Percentiles rank a stretch among this genome's conserved stretches.
These are phyloP conservation scores for Onchidella celtica DNA, from an alignment of 2,888 invertebrate genomes.

Conservation along the genomic window DNA sequence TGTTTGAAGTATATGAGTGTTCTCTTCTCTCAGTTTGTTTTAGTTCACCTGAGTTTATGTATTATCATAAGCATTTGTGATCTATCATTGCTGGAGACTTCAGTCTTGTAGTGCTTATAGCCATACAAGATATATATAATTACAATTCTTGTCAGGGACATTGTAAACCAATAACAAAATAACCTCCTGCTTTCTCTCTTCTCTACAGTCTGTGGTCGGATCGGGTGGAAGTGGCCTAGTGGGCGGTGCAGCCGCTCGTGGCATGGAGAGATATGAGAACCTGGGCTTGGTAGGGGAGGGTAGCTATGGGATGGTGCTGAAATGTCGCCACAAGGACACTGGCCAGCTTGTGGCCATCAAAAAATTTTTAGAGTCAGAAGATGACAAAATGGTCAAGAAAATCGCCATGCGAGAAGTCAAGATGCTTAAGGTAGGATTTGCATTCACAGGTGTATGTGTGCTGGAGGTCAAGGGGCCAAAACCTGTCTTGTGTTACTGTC, in stretches of 20 bases:
- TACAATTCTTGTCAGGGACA: too few species aligned
- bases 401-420: slow-evolving; percentile 96
- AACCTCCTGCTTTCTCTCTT: too few species aligned
- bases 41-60: too few species aligned
- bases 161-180: too few species aligned
- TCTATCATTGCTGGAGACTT: too few species aligned
- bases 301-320: slow-evolving; percentile 97
- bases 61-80: too few species aligned
- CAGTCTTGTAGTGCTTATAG: not conserved
- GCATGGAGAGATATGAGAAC: slow-evolving; percentile 89
- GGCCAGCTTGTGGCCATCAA: slow-evolving; percentile 97
- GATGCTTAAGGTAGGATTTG: slow-evolving; percentile 93
- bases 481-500: too few species aligned
- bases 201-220: not conserved
- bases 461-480: too few species aligned
- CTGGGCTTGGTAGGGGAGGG: slow-evolving; percentile 96
- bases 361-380: slow-evolving; percentile 97
- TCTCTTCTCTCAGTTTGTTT: too few species aligned
- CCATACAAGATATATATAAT: not conserved
- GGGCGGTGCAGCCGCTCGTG: slow-evolving; percentile 9
- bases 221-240: not conserved
- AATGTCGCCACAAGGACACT: slow-evolving; percentile 96
- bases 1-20: too few species aligned
- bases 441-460: not conserved
- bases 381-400: slow-evolving; percentile 96